Evolutionary conservation across 2,797 vertebrate species (phyloP).

Genomic region (Merluccius polli): DNA sequence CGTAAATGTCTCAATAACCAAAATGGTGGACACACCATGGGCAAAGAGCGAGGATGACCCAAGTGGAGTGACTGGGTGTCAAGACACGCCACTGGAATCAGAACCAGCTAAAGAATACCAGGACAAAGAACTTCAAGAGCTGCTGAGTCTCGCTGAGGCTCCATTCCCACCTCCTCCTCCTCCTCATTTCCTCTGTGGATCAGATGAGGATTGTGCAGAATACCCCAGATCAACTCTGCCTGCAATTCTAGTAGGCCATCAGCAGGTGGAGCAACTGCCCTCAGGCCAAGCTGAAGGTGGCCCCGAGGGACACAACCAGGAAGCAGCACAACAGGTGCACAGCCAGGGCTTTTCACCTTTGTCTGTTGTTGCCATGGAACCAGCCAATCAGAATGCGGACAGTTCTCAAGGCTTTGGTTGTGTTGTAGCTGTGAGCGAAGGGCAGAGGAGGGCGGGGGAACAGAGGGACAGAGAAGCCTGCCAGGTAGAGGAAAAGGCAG

Average conservation of each 20-base stretch:
- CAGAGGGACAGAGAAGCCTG: conserved; percentile 39
- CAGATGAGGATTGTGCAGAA: conserved; percentile 8
- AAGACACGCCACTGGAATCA: background rate
- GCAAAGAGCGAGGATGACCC: conserved; percentile 12
- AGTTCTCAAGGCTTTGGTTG: conserved; percentile 46
- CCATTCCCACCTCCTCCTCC: background rate
- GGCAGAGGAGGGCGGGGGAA: conserved; percentile 47
- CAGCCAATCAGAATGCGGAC: conserved; percentile 55
- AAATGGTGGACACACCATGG: conserved; percentile 20
- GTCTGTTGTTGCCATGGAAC: conserved; percentile 65
- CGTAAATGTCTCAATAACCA: background rate
- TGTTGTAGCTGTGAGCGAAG: conserved; percentile 51
- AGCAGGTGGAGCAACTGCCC: conserved; percentile 60
- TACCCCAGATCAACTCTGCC: conserved; percentile 7
- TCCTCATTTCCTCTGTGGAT: conserved; percentile 4
- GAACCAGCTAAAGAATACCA: conserved; percentile 4
- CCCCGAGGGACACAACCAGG: conserved; percentile 57
- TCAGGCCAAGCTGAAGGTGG: conserved; percentile 25
- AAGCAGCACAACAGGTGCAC: conserved; percentile 71
- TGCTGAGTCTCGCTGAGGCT: conserved; percentile 12
- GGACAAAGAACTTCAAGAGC: conserved; percentile 20
- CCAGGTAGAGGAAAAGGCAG: conserved; percentile 46
- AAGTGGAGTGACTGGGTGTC: background rate
- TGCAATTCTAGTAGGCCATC: conserved; percentile 38
- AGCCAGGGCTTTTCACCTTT: conserved; percentile 65